Percentiles rank a stretch among this genome's conserved stretches.
Conservation (phyloP, 2,113 vertebrate genomes). For the Hyperopisus bebe region DNA sequence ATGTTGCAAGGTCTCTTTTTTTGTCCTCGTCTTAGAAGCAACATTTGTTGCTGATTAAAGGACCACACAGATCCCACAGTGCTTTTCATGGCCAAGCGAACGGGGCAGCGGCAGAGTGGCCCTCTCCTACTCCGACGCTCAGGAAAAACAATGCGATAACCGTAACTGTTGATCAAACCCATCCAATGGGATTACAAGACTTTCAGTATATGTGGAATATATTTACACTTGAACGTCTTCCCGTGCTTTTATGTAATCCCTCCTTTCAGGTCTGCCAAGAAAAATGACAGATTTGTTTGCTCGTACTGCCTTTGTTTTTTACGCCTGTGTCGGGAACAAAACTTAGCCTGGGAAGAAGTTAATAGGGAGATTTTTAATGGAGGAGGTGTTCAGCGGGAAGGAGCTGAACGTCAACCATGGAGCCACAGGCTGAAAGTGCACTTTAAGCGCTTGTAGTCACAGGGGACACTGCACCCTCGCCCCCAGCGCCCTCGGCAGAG, state of each 20-base stretch:
- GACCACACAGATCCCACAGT: slow-evolving; percentile 68
- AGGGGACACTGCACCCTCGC: background rate
- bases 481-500: background rate
- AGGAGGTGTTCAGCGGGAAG: background rate
- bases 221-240: slow-evolving; percentile 23
- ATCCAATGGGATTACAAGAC: slow-evolving; percentile 23
- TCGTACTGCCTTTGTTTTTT: slow-evolving; percentile 5
- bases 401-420: background rate
- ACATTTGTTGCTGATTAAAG: slow-evolving; percentile 70
- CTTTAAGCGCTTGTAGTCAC: background rate
- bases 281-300: slow-evolving; percentile 27
- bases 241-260: slow-evolving; percentile 17
- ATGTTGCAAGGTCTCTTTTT: background rate
- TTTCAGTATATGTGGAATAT: slow-evolving; percentile 25
- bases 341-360: background rate
- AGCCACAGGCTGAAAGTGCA: background rate
- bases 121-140: slow-evolving; percentile 38
- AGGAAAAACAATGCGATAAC: slow-evolving; percentile 8
- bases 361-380: background rate
- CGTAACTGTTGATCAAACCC: slow-evolving; percentile 18
- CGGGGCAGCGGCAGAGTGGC: slow-evolving; percentile 64
- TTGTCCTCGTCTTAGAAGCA: background rate
- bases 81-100: slow-evolving; percentile 62
- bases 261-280: slow-evolving; percentile 15
- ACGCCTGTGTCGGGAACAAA: background rate